Evolutionary conservation across 2,797 vertebrate species (phyloP), one percentile per base, ranked within the genome.

Genomic region (Catharus ustulatus): DNA sequence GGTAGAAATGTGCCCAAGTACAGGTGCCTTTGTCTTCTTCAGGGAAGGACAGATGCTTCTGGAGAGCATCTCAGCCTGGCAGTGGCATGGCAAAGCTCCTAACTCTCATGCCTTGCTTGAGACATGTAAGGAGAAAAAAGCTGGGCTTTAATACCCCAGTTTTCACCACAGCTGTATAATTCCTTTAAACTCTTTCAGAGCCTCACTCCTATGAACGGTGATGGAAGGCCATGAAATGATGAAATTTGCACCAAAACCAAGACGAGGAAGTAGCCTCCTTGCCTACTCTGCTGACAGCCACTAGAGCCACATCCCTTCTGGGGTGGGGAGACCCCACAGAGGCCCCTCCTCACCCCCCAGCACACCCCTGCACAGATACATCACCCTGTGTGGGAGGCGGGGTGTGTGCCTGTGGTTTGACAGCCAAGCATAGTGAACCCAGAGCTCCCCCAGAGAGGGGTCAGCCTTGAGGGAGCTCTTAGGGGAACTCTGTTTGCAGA

Each of bases 401-500:
- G 42, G 64, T 0, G 0, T 29, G 48, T 4, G 52, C 52, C 48
- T 52, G 85, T 7, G 68, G 75, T 72, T 87, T 95, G 68, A 85
- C 85, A 91, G 92, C 75, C 90, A 87, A 71, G 42, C 4, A 0
- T 1, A 38, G 62, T 61, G 89, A 92, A 67, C 77, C 4, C 5
- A 81, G 24, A 48, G 54, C 84, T 89, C 62, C 30, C 61, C 27
- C 49, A 79, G 74, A 84, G 62, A 69, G 10, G 57, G 32, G 68
- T 59, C 17, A 6, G 76, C 69, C 83, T 59, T 17, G 12, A 71
- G 69, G 67, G 54, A 85, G 27, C 73, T 61, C 58, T 54, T 52
- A 18, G 49, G 42, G 88, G 42, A 90, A 18, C 68, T 68, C 77
- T 38, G 69, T 78, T 86, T 81, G 73, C 80, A 75, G 73, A 91